Base-by-base conservation (phyloP, 1,140 invertebrate genomes). In the Andricus grossulariae region DNA sequence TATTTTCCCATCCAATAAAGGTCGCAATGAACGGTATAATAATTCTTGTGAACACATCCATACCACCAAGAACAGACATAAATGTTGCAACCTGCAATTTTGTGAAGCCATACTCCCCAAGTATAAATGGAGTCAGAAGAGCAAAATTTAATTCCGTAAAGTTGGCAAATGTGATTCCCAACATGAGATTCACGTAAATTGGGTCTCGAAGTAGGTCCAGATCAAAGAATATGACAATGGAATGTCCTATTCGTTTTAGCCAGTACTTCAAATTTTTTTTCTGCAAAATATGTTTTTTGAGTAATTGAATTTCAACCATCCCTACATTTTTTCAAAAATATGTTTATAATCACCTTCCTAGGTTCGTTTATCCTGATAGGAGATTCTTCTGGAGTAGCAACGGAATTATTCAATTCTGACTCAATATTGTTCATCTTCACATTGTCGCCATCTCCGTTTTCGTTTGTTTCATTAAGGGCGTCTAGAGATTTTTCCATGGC, bases 91-190 rank as follows among this genome's bases (percentile, higher is more conserved):
- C 94, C 77, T 94, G 80, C 1, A 87, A 79, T 10, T 91, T 93
- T 13, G 90, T 87, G 75, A 94, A 94, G 16, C 92, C 72, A 72
- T 92, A 90, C 50, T 95, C 94, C 16, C 91, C 91, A 3, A 95
- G 85, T 50, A 95, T 94, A 45, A 95, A 94, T 19, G 95, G 94
- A 3, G 94, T 92, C 13, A 95, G 79, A 5, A 94, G 86, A 3
- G 94, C 93, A 82, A 95, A 95, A 83, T 95, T 95, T 3, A 94
- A 92, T 84, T 95, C 95, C 0, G 93, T 94, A 82, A 94, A 94
- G 15, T 94, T 93, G 0, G 94, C 94, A 2, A 95, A 85, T 0
- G 94, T 94, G 74, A 95, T 88, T 0, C 94, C 94, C n/a, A 94
- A 78, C 89, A 95, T 92, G 52, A 95, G 93, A 84, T 94, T 95